Evolutionary conservation across 2,113 vertebrate species (phyloP).

Genomic region (Eolophus roseicapilla): DNA sequence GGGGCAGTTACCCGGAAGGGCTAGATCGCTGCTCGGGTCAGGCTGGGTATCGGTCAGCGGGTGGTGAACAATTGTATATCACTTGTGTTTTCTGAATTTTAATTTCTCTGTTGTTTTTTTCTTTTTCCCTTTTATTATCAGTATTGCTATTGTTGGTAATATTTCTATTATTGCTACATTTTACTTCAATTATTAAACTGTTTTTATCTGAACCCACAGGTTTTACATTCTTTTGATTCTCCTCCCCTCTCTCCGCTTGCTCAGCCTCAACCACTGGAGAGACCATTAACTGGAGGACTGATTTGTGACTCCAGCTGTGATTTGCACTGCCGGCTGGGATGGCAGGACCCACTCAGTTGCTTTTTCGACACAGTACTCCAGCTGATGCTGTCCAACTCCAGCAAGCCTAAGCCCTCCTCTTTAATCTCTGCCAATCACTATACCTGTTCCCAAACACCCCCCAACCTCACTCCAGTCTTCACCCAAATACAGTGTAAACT

Average conservation of each 20-base stretch:
- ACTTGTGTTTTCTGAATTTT: neutral
- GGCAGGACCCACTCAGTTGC: neutral
- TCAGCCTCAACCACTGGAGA: neutral
- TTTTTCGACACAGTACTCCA: neutral
- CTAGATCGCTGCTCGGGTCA: neutral
- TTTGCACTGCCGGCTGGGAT: fast-evolving
- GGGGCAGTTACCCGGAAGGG: neutral
- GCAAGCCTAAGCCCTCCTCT: neutral
- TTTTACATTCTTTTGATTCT: neutral
- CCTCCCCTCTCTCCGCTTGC: neutral
- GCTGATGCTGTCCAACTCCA: neutral
- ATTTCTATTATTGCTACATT: neutral
- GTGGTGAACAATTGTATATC: neutral
- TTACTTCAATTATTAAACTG: neutral
- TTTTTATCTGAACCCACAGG: neutral
- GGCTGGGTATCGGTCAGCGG: neutral
- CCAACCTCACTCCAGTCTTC: neutral
- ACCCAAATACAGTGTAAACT: neutral
- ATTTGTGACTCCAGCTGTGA: neutral
- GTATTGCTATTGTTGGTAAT: neutral
- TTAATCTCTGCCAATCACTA: neutral
- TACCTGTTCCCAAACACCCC: neutral
- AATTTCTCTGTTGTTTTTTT: neutral
- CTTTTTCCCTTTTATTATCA: neutral
- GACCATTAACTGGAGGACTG: neutral